Evolutionary conservation across 2,113 vertebrate species (phyloP).

Genomic region (Amia ocellicauda): DNA sequence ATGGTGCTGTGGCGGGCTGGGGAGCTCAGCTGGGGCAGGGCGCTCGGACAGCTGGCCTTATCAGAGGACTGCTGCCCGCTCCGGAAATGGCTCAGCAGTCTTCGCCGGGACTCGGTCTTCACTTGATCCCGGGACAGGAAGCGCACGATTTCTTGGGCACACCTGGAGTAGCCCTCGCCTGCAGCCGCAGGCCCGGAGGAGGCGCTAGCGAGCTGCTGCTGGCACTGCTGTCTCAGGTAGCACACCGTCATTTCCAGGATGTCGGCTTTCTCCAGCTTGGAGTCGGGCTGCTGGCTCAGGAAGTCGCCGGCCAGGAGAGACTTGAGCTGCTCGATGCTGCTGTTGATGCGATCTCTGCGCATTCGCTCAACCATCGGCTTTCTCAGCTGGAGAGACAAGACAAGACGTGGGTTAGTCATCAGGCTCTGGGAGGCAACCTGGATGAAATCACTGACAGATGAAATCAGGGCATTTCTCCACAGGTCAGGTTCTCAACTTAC

Average conservation of each 20-base stretch:
- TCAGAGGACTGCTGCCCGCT: conserved; percentile 35
- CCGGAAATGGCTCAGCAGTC: conserved; percentile 42
- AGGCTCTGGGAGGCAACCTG: too few species aligned
- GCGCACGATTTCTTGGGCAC: conserved; percentile 47
- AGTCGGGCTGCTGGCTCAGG: conserved; percentile 37
- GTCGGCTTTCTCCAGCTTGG: conserved; percentile 46
- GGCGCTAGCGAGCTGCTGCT: conserved; percentile 19
- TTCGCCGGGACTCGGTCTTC: conserved; percentile 37
- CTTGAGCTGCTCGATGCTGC: too few species aligned
- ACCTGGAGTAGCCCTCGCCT: conserved; percentile 52
- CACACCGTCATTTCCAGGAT: conserved; percentile 40
- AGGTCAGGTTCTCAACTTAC: too few species aligned
- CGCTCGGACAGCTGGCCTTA: conserved; percentile 19
- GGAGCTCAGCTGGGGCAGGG: too few species aligned
- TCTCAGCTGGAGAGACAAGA: too few species aligned
- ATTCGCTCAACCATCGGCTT: too few species aligned
- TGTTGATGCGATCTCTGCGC: too few species aligned
- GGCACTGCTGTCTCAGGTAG: conserved; percentile 40
- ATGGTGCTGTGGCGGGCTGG: too few species aligned
- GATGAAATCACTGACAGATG: too few species aligned
- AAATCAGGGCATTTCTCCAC: too few species aligned
- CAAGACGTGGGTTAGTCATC: too few species aligned
- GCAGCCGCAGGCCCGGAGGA: conserved; percentile 40
- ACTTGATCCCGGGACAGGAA: conserved; percentile 49
- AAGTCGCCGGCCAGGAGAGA: too few species aligned